phyloP scores from a whole-genome alignment of 2,888 invertebrate species.

The Megastigmus dorsalis region DNA sequence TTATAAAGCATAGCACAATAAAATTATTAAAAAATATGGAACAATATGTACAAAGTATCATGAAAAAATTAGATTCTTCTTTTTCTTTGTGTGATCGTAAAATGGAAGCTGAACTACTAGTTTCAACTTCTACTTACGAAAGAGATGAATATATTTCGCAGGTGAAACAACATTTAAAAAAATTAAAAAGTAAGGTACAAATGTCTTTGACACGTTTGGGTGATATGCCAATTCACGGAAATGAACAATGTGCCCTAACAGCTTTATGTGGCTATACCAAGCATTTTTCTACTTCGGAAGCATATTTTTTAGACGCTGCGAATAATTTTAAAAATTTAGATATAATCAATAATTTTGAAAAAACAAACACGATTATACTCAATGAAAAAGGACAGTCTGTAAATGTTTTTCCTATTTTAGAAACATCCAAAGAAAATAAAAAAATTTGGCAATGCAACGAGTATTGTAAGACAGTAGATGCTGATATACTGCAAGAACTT shows the following conservation, averaged over 20 bases:
- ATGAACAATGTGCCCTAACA: not conserved
- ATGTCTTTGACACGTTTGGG: constrained; percentile 12
- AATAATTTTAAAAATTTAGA: not conserved
- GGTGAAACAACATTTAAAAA: no score
- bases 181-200: constrained; percentile 34
- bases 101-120: constrained; percentile 47
- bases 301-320: constrained; percentile 37
- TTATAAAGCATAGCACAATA: not conserved
- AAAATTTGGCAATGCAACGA: not conserved
- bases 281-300: constrained; percentile 50
- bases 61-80: not conserved
- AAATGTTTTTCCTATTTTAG: not conserved
- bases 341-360: not conserved
- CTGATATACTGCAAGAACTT: not conserved
- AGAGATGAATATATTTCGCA: constrained; percentile 40
- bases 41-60: not conserved
- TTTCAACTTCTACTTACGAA: constrained; percentile 35
- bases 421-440: not conserved
- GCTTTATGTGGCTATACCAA: constrained; percentile 44
- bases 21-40: no score
- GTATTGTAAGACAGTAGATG: not conserved
- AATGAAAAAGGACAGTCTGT: not conserved
- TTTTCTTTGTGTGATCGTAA: not conserved
- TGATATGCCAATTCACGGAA: not conserved
- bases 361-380: not conserved